Conservation (phyloP, 2,113 vertebrate genomes). For the Casuarius casuarius region DNA sequence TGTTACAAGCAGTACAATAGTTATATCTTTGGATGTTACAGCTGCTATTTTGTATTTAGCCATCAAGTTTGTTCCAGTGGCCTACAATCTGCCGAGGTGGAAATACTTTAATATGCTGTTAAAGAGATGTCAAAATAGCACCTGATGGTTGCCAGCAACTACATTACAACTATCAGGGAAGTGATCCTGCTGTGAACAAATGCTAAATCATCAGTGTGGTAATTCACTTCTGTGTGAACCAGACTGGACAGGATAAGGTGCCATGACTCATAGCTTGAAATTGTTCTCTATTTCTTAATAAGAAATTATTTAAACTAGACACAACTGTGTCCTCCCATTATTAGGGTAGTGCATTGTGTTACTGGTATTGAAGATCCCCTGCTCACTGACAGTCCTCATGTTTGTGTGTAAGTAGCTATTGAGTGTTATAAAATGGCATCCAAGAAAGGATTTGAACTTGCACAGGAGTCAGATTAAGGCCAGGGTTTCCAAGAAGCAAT, state of each 20-base stretch:
- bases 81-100: background rate
- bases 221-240: background rate
- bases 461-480: background rate
- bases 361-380: background rate
- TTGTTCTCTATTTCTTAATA: background rate
- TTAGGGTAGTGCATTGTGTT: background rate
- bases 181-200: background rate
- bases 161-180: background rate
- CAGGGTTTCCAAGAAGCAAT: background rate
- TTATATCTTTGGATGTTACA: background rate
- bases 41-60: background rate
- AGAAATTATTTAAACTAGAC: background rate
- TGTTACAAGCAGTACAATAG: background rate
- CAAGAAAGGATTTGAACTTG: background rate
- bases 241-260: background rate
- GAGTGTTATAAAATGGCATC: background rate
- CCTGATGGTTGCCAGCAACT: background rate
- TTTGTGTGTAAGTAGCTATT: background rate
- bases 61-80: background rate
- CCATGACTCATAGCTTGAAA: background rate
- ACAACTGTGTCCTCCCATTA: background rate
- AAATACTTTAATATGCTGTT: background rate
- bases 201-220: background rate
- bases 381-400: background rate
- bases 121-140: background rate